phyloP scores from a whole-genome alignment of 2,113 vertebrate genomes.

The Clarias macrocephalus region DNA sequence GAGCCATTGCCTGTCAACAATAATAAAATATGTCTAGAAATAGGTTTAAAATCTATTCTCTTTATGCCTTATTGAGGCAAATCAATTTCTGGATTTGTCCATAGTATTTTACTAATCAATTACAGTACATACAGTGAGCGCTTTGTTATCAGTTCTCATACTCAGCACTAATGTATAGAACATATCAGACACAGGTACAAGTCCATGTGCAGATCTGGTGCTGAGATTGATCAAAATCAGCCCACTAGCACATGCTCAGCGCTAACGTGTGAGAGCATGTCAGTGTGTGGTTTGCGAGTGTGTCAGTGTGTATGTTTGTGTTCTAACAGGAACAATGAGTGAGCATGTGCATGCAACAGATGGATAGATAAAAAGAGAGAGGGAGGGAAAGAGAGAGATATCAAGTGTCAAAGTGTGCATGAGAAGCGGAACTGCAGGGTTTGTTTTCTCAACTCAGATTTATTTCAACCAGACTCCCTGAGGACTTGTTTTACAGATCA shows the following conservation, averaged over 20 bases:
- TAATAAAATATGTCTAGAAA: too few species aligned
- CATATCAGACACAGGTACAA: neutral
- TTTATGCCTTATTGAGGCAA: too few species aligned
- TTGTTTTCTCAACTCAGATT: constrained; percentile 50
- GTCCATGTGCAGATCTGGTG: neutral
- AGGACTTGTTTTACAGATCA: constrained; percentile 44
- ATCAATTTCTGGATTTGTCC: neutral
- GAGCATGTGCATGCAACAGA: constrained; percentile 25
- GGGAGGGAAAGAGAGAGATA: constrained; percentile 27
- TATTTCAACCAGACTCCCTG: constrained; percentile 42
- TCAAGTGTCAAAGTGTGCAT: constrained; percentile 43
- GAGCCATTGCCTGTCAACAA: too few species aligned
- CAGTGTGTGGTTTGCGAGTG: constrained; percentile 16
- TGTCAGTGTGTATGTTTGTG: constrained; percentile 37
- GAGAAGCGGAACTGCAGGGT: constrained; percentile 44
- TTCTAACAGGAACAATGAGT: constrained; percentile 12
- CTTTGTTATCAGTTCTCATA: neutral
- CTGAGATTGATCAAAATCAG: neutral
- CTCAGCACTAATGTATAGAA: neutral
- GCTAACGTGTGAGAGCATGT: constrained; percentile 23
- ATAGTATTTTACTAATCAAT: neutral
- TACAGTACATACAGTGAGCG: neutral
- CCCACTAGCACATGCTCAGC: constrained; percentile 5
- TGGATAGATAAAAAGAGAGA: constrained; percentile 31
- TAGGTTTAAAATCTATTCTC: too few species aligned